phyloP scores from a whole-genome alignment of 2,888 invertebrate genomes.

The Rhogogaster chlorosoma region DNA sequence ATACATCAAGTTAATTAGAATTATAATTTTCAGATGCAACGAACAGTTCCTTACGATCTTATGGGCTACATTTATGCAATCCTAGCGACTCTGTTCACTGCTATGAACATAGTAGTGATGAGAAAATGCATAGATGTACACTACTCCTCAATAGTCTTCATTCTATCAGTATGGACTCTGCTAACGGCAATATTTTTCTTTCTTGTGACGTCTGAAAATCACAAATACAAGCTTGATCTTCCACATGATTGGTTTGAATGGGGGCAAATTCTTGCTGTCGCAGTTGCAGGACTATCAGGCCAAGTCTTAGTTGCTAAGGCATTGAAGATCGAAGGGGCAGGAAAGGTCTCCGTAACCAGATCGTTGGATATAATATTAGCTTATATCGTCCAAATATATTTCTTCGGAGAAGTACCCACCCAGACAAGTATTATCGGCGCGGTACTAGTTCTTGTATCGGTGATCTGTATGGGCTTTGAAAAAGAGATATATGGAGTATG shows the following conservation, averaged over 20 bases:
- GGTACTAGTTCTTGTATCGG: constrained; percentile 74
- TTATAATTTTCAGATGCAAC: constrained; percentile 63
- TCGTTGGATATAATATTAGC: constrained; percentile 78
- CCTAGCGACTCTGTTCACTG: constrained; percentile 77
- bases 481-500: constrained; percentile 74
- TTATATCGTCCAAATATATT: constrained; percentile 76
- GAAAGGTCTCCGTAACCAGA: constrained; percentile 77
- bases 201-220: constrained; percentile 64
- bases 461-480: constrained; percentile 78
- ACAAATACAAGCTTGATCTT: constrained; percentile 61
- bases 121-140: constrained; percentile 78
- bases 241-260: constrained; percentile 71
- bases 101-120: constrained; percentile 78
- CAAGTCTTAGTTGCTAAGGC: constrained; percentile 78
- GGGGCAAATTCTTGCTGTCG: constrained; percentile 70
- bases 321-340: constrained; percentile 78
- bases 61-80: constrained; percentile 77
- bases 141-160: constrained; percentile 77
- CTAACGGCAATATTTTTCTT: constrained; percentile 72
- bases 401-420: constrained; percentile 77
- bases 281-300: constrained; percentile 75
- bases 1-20: neutral
- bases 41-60: constrained; percentile 72
- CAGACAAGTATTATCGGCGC: constrained; percentile 76
- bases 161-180: constrained; percentile 76